These are phyloP conservation scores for Callosobruchus maculatus DNA, from an alignment of 2,888 invertebrate genomes.

Conservation along the genomic window DNA sequence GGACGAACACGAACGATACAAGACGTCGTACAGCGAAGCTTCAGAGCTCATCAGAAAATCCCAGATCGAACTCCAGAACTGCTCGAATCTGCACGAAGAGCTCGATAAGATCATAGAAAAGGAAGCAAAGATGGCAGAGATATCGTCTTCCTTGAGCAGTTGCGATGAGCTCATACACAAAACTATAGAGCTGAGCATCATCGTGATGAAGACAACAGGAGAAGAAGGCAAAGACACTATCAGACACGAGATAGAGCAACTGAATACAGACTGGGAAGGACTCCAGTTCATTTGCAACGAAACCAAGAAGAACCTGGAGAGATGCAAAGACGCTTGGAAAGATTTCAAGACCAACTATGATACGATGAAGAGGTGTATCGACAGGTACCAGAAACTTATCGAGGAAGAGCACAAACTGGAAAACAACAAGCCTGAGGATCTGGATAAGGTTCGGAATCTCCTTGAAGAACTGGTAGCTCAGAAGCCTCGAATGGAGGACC, in stretches of 20 bases:
- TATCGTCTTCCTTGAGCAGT: slow-evolving; percentile 65
- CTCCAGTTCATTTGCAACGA: slow-evolving; percentile 73
- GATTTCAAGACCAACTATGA: slow-evolving; percentile 72
- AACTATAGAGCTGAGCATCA: slow-evolving; percentile 69
- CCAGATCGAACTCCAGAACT: slow-evolving; percentile 78
- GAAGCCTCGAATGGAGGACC: slow-evolving; percentile 75
- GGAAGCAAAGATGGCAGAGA: slow-evolving; percentile 68
- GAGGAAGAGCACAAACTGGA: slow-evolving; percentile 61
- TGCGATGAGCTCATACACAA: slow-evolving; percentile 71
- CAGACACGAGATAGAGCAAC: slow-evolving; percentile 74
- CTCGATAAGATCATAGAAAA: slow-evolving; percentile 73
- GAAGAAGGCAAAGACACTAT: slow-evolving; percentile 80
- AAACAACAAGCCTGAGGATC: slow-evolving; percentile 73
- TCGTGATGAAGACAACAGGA: slow-evolving; percentile 73
- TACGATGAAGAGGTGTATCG: slow-evolving; percentile 72
- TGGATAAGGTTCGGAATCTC: slow-evolving; percentile 70
- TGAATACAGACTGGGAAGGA: slow-evolving; percentile 79
- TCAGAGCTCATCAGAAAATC: slow-evolving; percentile 82
- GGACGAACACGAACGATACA: slow-evolving; percentile 82
- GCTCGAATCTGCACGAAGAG: slow-evolving; percentile 85
- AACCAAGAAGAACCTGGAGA: slow-evolving; percentile 68
- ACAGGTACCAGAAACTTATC: slow-evolving; percentile 63
- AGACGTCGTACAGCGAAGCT: slow-evolving; percentile 75
- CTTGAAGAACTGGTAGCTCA: slow-evolving; percentile 72
- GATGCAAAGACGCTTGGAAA: slow-evolving; percentile 78